phyloP scores from a whole-genome alignment of 1,140 invertebrate species.

The Halyomorpha halys region DNA sequence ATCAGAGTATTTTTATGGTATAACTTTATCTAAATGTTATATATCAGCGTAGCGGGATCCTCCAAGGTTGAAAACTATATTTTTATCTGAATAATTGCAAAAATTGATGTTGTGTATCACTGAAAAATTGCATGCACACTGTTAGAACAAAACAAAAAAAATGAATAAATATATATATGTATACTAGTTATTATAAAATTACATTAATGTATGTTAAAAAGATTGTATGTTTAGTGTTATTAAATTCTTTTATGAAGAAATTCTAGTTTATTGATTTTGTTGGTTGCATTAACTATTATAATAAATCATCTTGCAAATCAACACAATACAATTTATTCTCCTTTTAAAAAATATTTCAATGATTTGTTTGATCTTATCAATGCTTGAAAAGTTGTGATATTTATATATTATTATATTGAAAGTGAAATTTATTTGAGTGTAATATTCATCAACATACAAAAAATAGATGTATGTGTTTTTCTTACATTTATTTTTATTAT shows the following conservation, averaged over 20 bases:
- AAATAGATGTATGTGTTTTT: no score
- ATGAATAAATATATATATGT: conserved; percentile 3
- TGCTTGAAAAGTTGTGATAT: no score
- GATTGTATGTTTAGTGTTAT: conserved; percentile 9
- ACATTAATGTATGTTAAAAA: background rate
- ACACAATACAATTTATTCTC: no score
- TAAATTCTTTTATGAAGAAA: conserved; percentile 15
- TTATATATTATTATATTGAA: no score
- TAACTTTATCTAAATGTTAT: background rate
- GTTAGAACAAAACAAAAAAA: conserved; percentile 10
- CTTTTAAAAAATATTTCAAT: no score
- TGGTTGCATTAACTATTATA: conserved; percentile 10
- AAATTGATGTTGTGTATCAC: conserved; percentile 15
- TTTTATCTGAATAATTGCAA: conserved; percentile 6
- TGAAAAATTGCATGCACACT: conserved; percentile 10
- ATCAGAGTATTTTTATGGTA: conserved; percentile 4
- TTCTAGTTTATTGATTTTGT: conserved; percentile 13
- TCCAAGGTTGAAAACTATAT: conserved; percentile 8
- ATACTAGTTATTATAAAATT: background rate
- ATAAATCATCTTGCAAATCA: conserved; percentile 1
- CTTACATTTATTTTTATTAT: no score
- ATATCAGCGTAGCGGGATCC: background rate
- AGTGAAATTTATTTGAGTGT: no score
- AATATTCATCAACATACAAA: no score
- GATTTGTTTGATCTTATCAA: no score